A percentile compares a stretch with the other conserved stretches of the same genome.
phyloP scores from a whole-genome alignment of 2,113 vertebrate species.

The Protomyctophum bolini region DNA sequence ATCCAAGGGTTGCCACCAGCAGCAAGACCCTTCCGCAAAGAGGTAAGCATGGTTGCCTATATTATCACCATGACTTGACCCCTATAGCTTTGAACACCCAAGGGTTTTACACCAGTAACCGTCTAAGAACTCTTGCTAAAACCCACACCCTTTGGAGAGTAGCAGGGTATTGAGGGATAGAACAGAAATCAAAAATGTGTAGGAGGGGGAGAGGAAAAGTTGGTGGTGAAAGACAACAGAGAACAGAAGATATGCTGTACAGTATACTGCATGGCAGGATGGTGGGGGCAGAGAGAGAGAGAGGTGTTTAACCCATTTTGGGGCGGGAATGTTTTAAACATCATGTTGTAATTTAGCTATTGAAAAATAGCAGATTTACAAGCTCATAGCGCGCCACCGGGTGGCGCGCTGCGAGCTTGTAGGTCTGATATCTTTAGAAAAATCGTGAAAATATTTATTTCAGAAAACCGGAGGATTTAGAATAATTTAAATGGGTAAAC shows the following conservation, averaged over 20 bases:
- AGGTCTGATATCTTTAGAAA: no score
- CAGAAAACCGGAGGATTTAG: no score
- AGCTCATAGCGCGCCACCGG: no score
- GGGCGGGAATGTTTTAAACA: no score
- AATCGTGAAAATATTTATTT: no score
- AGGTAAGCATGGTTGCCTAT: constrained; percentile 43
- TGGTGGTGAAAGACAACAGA: constrained; percentile 34
- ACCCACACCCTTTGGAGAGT: constrained; percentile 26
- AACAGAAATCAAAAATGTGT: constrained; percentile 20
- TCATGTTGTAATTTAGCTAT: no score
- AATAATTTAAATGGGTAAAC: no score
- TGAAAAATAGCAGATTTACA: no score
- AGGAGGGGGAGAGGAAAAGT: constrained; percentile 26
- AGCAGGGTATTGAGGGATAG: constrained; percentile 19
- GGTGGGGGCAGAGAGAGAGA: constrained; percentile 45
- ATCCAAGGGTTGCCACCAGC: constrained; percentile 49
- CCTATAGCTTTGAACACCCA: constrained; percentile 20
- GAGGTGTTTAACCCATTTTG: constrained; percentile 18
- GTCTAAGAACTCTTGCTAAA: constrained; percentile 46
- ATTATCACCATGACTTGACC: constrained; percentile 56
- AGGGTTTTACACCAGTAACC: constrained; percentile 20
- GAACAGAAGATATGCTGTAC: constrained; percentile 42
- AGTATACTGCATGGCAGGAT: constrained; percentile 25
- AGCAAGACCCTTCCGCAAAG: background rate
- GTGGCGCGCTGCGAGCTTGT: no score